phyloP scores from a whole-genome alignment of 1,140 invertebrate species.

The Heliconius nattereri region DNA sequence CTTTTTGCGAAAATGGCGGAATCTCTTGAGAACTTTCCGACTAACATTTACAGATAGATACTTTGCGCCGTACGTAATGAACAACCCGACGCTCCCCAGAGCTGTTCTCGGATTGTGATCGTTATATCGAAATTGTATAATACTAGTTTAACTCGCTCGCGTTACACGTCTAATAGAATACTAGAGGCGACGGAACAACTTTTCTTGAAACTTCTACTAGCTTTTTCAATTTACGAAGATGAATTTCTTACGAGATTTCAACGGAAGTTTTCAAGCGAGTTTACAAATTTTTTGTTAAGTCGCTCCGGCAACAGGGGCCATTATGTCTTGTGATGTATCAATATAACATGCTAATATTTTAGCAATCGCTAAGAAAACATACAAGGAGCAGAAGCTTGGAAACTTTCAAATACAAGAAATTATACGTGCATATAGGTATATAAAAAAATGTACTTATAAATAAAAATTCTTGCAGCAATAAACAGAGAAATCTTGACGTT shows the following conservation, averaged over 20 bases:
- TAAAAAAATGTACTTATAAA: neutral
- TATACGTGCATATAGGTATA: neutral
- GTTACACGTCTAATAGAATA: conserved; percentile 39
- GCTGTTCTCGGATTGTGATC: conserved; percentile 15
- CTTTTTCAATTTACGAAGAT: conserved; percentile 51
- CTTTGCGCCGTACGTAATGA: conserved; percentile 42
- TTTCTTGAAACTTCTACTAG: conserved; percentile 42
- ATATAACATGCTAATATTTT: conserved; percentile 15
- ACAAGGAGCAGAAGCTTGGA: neutral
- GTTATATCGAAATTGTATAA: conserved; percentile 31
- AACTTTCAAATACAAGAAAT: neutral
- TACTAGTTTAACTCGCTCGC: conserved; percentile 35
- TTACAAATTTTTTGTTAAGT: conserved; percentile 30
- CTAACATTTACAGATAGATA: conserved; percentile 56
- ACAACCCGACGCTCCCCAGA: neutral
- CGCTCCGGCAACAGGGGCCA: conserved; percentile 8
- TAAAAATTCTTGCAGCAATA: neutral
- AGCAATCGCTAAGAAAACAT: neutral
- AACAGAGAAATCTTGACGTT: neutral
- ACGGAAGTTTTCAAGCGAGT: conserved; percentile 38
- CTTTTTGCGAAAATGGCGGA: conserved; percentile 61
- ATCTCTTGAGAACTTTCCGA: conserved; percentile 60
- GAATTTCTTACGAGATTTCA: conserved; percentile 47
- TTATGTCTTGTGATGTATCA: conserved; percentile 16
- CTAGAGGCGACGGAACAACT: conserved; percentile 37